phyloP scores from a whole-genome alignment of 2,797 vertebrate species.

The Pagetopsis macropterus region DNA sequence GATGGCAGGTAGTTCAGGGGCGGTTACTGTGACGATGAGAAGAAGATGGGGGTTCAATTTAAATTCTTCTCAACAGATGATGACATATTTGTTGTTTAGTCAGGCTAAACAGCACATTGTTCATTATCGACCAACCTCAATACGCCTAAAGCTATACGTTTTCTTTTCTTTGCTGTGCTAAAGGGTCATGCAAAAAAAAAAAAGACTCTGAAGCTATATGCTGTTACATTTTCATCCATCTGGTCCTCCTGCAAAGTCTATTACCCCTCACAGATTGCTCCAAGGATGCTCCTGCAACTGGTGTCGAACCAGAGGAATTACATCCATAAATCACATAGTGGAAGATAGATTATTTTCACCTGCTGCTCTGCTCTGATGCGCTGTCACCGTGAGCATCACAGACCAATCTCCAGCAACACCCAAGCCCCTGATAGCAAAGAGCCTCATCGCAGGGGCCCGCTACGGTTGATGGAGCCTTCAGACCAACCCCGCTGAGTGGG shows the following conservation, averaged over 20 bases:
- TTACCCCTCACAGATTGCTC: slow-evolving; percentile 34
- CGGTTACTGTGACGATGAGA: slow-evolving; percentile 36
- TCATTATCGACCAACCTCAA: slow-evolving; percentile 13
- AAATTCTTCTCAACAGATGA: slow-evolving; percentile 23
- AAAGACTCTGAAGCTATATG: neutral
- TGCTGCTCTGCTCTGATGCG: slow-evolving; percentile 53
- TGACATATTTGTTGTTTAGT: slow-evolving; percentile 24
- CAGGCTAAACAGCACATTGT: neutral
- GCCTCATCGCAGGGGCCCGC: slow-evolving; percentile 17
- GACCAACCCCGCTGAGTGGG: slow-evolving; percentile 21
- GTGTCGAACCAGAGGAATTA: slow-evolving; percentile 46
- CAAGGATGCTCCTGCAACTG: slow-evolving; percentile 20
- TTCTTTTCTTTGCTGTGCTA: slow-evolving; percentile 1
- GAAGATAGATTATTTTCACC: slow-evolving; percentile 61
- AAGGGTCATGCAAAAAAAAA: slow-evolving; percentile 5
- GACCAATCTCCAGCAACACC: slow-evolving; percentile 34
- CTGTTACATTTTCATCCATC: slow-evolving; percentile 15
- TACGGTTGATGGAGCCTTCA: slow-evolving; percentile 50
- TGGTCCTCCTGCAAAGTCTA: slow-evolving; percentile 21
- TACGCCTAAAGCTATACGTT: neutral
- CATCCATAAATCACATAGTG: slow-evolving; percentile 48
- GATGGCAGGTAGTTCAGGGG: slow-evolving; percentile 51
- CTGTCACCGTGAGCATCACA: slow-evolving; percentile 50
- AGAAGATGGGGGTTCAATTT: slow-evolving; percentile 17
- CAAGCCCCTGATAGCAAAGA: slow-evolving; percentile 35